Evolutionary conservation across 2,797 vertebrate genomes (phyloP).

Genomic region (Oryzias dopingdopingensis): DNA sequence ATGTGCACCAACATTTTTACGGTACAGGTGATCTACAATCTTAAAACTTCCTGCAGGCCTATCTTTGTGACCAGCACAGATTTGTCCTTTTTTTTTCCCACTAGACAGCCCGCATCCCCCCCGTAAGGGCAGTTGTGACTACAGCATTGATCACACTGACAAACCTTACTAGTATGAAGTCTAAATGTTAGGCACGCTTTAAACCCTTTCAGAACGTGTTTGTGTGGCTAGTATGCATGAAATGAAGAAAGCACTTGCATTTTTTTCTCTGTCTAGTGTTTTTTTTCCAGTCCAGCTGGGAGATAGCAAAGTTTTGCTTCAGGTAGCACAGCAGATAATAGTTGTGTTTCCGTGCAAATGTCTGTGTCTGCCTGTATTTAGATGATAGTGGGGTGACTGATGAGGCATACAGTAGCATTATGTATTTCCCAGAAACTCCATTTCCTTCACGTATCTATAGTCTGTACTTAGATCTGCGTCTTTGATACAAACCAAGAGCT

Average conservation of each 20-base stretch:
- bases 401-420: constrained; percentile 38
- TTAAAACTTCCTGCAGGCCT: too few relatives aligned
- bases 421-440: constrained; percentile 31
- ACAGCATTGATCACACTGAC: constrained; percentile 15
- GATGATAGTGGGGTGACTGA: constrained; percentile 28
- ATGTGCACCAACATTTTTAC: too few relatives aligned
- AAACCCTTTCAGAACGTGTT: constrained; percentile 4
- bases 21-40: too few relatives aligned
- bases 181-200: constrained; percentile 7
- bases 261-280: background rate
- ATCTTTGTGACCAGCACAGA: too few relatives aligned
- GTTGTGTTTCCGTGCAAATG: constrained; percentile 30
- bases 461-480: constrained; percentile 28
- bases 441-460: background rate
- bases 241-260: constrained; percentile 13
- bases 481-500: constrained; percentile 18
- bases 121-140: constrained; percentile 6
- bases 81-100: too few relatives aligned
- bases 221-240: background rate
- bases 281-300: background rate
- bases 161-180: constrained; percentile 16
- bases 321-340: constrained; percentile 37
- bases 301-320: constrained; percentile 27
- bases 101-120: background rate
- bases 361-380: constrained; percentile 23